Percentiles rank a stretch among this genome's conserved stretches.
These are phyloP conservation scores for Egretta garzetta DNA, from an alignment of 2,113 vertebrate genomes.

Conservation along the genomic window DNA sequence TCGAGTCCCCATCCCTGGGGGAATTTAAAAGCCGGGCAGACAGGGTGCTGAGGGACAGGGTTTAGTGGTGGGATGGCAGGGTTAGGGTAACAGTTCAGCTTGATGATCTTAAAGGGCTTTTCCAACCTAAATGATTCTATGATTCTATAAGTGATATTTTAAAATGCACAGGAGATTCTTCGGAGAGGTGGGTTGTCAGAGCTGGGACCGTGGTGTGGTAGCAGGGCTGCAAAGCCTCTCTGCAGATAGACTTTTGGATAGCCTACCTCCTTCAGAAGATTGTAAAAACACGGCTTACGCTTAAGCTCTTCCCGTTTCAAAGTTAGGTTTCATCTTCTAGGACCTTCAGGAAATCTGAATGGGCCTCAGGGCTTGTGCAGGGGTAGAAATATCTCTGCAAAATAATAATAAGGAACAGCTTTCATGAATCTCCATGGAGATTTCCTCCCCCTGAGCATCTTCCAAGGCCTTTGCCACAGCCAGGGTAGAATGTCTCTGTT, in stretches of 20 bases:
- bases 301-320: neutral
- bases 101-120: no score
- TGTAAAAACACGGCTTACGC: fast-evolving
- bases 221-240: neutral
- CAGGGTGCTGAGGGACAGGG: no score
- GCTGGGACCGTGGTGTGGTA: fast-evolving
- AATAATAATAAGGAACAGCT: neutral
- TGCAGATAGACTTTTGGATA: neutral
- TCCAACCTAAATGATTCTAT: no score
- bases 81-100: no score
- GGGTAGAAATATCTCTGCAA: neutral
- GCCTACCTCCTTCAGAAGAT: neutral
- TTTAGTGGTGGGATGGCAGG: no score
- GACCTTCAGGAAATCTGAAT: neutral
- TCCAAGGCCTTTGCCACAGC: neutral
- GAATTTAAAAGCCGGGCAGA: no score
- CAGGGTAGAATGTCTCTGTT: neutral
- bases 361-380: neutral
- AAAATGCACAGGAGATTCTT: neutral
- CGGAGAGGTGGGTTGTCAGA: neutral
- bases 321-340: neutral
- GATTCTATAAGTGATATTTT: neutral
- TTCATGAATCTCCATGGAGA: conserved; percentile 11
- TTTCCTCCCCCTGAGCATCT: neutral
- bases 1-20: no score